Conservation (phyloP, 2,113 vertebrate species). For the Pardalotus punctatus region DNA sequence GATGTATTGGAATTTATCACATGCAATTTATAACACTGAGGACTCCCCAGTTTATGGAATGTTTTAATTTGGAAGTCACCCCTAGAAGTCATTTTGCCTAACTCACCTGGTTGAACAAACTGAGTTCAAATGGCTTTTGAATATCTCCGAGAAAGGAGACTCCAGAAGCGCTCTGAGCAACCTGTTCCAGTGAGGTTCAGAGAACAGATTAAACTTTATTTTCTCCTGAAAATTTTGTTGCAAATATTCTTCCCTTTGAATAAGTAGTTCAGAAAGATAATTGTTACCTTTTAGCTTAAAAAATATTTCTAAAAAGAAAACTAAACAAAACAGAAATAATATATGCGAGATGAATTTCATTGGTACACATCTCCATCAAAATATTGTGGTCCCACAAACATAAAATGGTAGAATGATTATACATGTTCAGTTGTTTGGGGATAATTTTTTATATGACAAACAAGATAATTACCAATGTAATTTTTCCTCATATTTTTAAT, state of each 20-base stretch:
- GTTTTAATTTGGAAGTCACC: neutral
- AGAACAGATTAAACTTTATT: neutral
- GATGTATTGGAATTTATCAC: neutral
- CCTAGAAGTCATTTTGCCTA: neutral
- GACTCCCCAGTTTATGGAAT: neutral
- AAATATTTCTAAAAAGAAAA: neutral
- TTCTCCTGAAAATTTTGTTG: accelerated
- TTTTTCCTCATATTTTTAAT: neutral
- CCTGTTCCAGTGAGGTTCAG: neutral
- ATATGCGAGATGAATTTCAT: neutral
- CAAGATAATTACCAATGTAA: neutral
- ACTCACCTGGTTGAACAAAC: accelerated
- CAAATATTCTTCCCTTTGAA: neutral
- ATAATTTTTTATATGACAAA: neutral
- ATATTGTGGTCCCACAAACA: neutral
- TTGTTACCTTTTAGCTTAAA: neutral
- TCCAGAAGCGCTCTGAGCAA: neutral
- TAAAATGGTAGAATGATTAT: neutral
- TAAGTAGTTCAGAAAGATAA: neutral
- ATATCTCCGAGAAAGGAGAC: neutral
- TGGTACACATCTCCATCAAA: neutral
- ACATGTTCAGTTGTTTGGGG: neutral
- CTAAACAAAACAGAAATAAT: neutral
- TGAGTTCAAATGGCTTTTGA: neutral
- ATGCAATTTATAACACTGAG: neutral